Conservation (phyloP, 2,113 vertebrate species). For the Passer domesticus region DNA sequence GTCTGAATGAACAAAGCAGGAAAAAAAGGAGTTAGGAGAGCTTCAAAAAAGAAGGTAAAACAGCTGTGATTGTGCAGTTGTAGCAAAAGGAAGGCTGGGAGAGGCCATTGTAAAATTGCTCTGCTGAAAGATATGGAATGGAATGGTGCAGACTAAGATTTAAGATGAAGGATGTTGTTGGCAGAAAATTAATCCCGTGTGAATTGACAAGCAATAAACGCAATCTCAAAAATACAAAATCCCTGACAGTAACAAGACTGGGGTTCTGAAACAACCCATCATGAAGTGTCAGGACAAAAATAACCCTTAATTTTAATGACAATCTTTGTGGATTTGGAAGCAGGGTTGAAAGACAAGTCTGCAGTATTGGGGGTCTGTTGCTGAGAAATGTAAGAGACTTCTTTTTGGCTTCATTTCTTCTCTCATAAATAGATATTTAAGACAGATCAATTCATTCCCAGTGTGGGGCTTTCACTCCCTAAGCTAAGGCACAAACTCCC, state of each 20-base stretch:
- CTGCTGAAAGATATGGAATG: background rate
- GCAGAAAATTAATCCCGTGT: background rate
- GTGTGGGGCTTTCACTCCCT: background rate
- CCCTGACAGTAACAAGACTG: background rate
- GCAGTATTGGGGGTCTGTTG: background rate
- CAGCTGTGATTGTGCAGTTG: background rate
- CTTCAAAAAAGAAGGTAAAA: background rate
- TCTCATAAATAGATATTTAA: background rate
- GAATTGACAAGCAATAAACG: background rate
- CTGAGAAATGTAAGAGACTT: background rate
- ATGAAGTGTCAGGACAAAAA: background rate
- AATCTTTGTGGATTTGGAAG: background rate
- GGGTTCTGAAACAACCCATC: background rate
- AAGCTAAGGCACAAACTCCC: background rate
- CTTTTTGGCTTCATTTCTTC: background rate
- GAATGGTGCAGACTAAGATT: background rate
- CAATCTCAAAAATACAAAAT: background rate
- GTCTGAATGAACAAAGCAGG: background rate
- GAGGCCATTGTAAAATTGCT: background rate
- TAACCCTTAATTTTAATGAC: background rate
- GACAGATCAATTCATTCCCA: background rate
- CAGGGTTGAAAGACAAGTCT: background rate
- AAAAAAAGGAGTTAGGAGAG: background rate
- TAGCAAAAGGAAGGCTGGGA: background rate
- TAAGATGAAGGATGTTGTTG: background rate